Conservation (phyloP, 2,888 invertebrate genomes). For the Plebejus anna region DNA sequence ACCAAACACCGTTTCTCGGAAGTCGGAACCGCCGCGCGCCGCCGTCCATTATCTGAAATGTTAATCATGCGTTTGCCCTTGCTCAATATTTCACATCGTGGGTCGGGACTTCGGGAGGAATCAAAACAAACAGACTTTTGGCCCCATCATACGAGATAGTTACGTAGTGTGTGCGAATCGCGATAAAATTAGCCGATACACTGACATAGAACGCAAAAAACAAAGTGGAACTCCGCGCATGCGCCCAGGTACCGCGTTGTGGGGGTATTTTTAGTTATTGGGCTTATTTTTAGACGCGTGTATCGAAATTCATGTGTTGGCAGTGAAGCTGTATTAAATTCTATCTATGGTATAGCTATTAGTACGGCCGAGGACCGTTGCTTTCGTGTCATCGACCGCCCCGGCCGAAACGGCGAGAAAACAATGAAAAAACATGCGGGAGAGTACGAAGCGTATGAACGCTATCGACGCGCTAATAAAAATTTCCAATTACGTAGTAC, state of each 20-base stretch:
- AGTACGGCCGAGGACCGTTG: conserved; percentile 3
- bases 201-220: conserved; percentile 78
- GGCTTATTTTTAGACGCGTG: conserved; percentile 46
- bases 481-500: not conserved
- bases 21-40: not conserved
- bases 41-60: conserved; percentile 5
- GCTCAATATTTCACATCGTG: conserved; percentile 44
- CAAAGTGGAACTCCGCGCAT: conserved; percentile 71
- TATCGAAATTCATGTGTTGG: conserved; percentile 6
- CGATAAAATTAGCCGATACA: conserved; percentile 78
- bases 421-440: conserved; percentile 19
- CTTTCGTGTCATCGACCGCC: conserved; percentile 21
- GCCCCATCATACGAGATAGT: conserved; percentile 69
- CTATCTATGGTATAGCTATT: conserved; percentile 17
- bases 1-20: not conserved
- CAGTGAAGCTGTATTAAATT: conserved; percentile 4
- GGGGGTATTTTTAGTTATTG: conserved; percentile 58
- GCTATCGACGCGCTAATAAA: not conserved
- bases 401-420: not conserved
- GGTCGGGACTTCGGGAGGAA: conserved; percentile 54
- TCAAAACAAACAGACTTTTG: conserved; percentile 73
- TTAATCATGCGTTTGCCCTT: conserved; percentile 32
- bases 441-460: not conserved
- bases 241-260: conserved; percentile 58
- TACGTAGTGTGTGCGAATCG: conserved; percentile 66